These are phyloP conservation scores for Pedetes capensis DNA, from an alignment of 2,113 vertebrate genomes.

Conservation along the genomic window DNA sequence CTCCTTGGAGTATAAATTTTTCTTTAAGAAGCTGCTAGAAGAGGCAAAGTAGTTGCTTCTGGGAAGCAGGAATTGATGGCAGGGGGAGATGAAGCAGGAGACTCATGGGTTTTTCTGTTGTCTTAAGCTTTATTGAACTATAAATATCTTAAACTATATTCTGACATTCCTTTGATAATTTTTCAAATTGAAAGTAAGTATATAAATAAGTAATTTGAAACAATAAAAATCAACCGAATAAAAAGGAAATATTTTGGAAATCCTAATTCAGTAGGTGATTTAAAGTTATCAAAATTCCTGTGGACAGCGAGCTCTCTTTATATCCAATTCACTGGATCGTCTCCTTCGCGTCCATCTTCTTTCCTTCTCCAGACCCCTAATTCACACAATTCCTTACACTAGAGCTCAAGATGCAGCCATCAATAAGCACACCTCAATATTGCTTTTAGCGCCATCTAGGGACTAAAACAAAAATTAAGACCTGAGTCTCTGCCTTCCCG, in stretches of 20 bases:
- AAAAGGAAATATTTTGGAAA: constrained; percentile 3
- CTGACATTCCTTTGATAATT: not conserved
- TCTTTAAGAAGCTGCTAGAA: not conserved
- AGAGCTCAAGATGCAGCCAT: not conserved
- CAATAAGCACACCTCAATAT: not conserved
- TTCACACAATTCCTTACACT: not conserved
- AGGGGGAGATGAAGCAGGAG: not conserved
- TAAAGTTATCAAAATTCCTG: not conserved
- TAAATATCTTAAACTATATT: not conserved
- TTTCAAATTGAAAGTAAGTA: not conserved
- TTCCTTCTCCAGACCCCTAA: not conserved
- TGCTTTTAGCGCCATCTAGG: not conserved
- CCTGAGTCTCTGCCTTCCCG: not conserved
- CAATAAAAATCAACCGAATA: not conserved
- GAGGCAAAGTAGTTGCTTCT: not conserved
- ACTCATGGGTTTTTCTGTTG: not conserved
- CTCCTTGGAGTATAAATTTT: not conserved
- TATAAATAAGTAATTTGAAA: not conserved
- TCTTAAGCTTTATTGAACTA: not conserved
- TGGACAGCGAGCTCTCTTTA: not conserved
- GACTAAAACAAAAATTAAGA: constrained; percentile 18
- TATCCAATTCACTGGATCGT: not conserved
- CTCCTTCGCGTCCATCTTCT: not conserved
- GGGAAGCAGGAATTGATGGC: not conserved
- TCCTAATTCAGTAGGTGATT: not conserved